phyloP scores from a whole-genome alignment of 1,140 invertebrate species.

The Lanistes nyassanus region DNA sequence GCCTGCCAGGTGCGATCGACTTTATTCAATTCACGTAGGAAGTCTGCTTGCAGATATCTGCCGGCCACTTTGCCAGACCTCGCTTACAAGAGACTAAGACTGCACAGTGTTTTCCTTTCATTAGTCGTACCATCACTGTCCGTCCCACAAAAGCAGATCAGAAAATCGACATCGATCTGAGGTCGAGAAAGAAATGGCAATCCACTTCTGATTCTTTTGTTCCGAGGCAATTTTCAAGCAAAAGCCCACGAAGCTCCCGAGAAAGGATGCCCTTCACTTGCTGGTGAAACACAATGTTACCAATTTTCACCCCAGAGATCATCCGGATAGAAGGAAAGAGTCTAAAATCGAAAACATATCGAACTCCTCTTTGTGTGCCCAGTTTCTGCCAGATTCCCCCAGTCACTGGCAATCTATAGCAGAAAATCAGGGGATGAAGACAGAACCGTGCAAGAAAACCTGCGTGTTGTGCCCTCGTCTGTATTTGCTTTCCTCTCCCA shows the following conservation, averaged over 20 bases:
- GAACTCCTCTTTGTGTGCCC: conserved; percentile 11
- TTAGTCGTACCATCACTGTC: conserved; percentile 2
- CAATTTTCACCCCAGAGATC: conserved; percentile 23
- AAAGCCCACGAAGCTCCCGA: conserved; percentile 2
- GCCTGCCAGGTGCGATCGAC: too few species aligned
- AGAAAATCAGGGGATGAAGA: too few species aligned
- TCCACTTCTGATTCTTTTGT: background rate
- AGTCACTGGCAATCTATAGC: background rate
- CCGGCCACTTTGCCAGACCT: too few species aligned
- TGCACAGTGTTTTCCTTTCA: conserved; percentile 11
- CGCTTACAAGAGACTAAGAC: too few species aligned
- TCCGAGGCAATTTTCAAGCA: conserved; percentile 16
- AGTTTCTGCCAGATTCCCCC: conserved; percentile 1
- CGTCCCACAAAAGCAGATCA: background rate
- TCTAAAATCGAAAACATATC: conserved; percentile 25
- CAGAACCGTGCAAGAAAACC: background rate
- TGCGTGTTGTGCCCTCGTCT: conserved; percentile 13
- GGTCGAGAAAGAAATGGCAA: background rate
- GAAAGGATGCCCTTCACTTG: background rate
- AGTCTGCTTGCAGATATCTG: too few species aligned
- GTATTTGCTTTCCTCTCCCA: conserved; percentile 12
- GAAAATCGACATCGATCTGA: conserved; percentile 1
- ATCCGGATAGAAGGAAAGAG: background rate
- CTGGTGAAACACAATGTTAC: conserved; percentile 18
- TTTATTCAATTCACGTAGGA: too few species aligned